Base-by-base conservation (phyloP, 2,888 invertebrate species). In the Macroteleia sp. region DNA sequence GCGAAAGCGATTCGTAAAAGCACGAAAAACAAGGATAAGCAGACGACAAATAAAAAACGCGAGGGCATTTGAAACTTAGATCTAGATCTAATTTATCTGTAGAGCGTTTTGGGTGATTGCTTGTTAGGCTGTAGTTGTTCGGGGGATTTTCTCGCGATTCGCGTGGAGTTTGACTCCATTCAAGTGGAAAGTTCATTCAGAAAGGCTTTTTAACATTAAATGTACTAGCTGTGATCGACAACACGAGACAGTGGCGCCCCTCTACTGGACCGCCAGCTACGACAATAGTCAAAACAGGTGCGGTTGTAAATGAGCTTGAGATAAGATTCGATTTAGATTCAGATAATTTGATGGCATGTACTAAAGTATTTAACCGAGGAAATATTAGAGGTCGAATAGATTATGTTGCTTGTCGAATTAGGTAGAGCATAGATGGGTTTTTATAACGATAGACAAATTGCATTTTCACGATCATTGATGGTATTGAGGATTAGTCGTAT, bases 211-310 rank as follows among this genome's bases (percentile, higher is more conserved):
- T 25, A 1, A 32, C 46, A 79, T 74, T 56, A 44, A 69, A 81
- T 86, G 86, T 83, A 79, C 73, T 79, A 77, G 83, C 81, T 85
- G 87, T 85, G 83, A 86, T 82, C 83, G 81, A 84, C 83, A 85
- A 88, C 85, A 83, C 85, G 82, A 82, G 87, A 90, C 89, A 85
- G 90, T 90, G 90, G 90, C 90, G 90, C 90, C 90, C 83, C 89
- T 90, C 79, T 90, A 90, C 81, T 89, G 88, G 89, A 90, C 88
- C 81, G 89, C 88, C 77, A 89, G 82, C 84, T 89, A 89, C 89
- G 89, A 89, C 81, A 86, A 86, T 80, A 85, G 85, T 86, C 86
- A 86, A 82, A 87, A 86, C 90, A 90, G 90, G 90, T 90, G 89
- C 83, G 86, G 64, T 56, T 59, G 64, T 50, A 14, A 39, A 42